Percentiles rank a stretch among this genome's conserved stretches.
Conservation (phyloP, 2,797 vertebrate genomes). For the Chrysocyon brachyurus region DNA sequence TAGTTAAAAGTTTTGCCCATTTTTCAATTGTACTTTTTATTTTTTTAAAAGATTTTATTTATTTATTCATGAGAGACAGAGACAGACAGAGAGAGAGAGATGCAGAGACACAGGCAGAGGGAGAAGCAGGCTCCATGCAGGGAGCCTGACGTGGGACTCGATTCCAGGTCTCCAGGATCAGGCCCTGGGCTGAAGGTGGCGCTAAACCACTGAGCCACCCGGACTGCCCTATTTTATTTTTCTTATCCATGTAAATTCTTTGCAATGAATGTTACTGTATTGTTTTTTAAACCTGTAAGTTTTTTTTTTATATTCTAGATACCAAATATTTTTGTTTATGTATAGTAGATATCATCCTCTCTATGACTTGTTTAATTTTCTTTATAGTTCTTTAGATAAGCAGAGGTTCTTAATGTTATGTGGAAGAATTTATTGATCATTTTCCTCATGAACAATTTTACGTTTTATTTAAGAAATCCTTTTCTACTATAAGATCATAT, state of each 20-base stretch:
- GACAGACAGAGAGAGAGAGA: too few species aligned
- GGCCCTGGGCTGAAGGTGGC: too few species aligned
- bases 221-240: not conserved
- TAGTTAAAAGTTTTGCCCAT: not conserved
- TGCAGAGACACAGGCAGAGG: too few species aligned
- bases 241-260: not conserved
- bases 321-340: not conserved
- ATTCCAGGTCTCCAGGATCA: too few species aligned
- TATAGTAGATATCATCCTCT: not conserved
- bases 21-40: not conserved
- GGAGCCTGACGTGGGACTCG: too few species aligned
- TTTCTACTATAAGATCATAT: not conserved
- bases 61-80: too few species aligned
- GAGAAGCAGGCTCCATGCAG: too few species aligned
- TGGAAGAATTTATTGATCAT: not conserved
- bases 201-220: too few species aligned
- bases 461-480: slow-evolving; percentile 17
- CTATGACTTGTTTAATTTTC: not conserved
- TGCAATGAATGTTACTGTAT: not conserved
- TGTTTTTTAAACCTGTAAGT: not conserved
- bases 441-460: slow-evolving; percentile 3
- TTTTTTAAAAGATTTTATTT: not conserved
- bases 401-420: not conserved
- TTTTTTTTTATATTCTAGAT: not conserved
- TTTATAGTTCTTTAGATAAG: slow-evolving; percentile 10